Evolutionary conservation across 2,888 invertebrate species (phyloP), one percentile per base, ranked within the genome.

Genomic region (Synanthedon formicaeformis): DNA sequence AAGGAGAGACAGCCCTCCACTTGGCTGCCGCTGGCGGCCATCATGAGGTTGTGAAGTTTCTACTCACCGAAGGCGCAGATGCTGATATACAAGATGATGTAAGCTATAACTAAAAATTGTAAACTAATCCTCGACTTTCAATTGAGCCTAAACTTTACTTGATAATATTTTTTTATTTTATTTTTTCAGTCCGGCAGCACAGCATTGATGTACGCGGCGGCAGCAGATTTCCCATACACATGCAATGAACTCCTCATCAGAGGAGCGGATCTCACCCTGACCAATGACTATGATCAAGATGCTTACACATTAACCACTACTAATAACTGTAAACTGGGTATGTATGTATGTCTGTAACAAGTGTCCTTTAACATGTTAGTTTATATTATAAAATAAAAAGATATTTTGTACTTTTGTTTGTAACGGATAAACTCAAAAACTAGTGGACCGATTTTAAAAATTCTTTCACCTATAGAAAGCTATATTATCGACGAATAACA

Each of bases 161-260:
- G 1, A 14, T 48, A 16, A 14, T 48, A 16, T 48, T 13, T 48
- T 1, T 6, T 13, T 13, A 13, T 45, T 45, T 27, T 1, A 45
- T 48, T 59, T 54, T 85, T 82, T 50, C 71, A 95, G 94, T 91
- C 94, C 68, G 96, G 96, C 52, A 96, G 96, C 71, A 95, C 96
- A 49, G 94, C 97, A 1, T 81, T 97, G 52, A 96, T 97, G 93
- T 97, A 95, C 82, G 96, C 97, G 51, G 95, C 96, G 4, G 92
- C 92, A 64, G 95, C 94, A 10, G 96, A 97, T 81, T 96, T 96
- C 84, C 93, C 95, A 1, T 94, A 95, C 72, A 94, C 95, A 55
- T 95, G 95, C 67, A 93, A 95, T 68, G 94, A 96, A 73, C 88
- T 97, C 53, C 88, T 97, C 51, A 88, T 92, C 16, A 88, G 91